Conservation (phyloP, 1,140 invertebrate genomes). For the Acromyrmex echinatior region DNA sequence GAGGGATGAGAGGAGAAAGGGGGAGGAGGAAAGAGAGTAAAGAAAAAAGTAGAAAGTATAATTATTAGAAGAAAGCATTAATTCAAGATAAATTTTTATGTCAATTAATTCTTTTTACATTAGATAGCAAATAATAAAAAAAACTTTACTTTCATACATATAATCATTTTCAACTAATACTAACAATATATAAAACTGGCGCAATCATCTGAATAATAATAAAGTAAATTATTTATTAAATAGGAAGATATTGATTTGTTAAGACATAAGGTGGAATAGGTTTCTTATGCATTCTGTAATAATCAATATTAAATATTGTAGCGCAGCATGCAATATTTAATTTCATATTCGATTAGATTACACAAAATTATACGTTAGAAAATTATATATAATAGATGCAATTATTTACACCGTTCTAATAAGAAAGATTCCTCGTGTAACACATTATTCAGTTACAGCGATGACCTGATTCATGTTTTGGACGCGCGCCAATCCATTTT, state of each 20-base stretch:
- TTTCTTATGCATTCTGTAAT: not conserved
- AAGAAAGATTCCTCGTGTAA: not conserved
- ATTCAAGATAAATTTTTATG: constrained; percentile 17
- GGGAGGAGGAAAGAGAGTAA: not conserved
- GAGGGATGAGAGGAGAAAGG: not conserved
- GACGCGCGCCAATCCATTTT: constrained; percentile 56
- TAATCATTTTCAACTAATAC: constrained; percentile 26
- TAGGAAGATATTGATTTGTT: not conserved
- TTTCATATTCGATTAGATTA: constrained; percentile 3
- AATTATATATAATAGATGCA: not conserved
- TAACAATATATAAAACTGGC: not conserved
- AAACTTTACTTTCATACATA: not conserved
- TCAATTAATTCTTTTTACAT: not conserved
- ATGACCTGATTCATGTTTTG: constrained; percentile 59
- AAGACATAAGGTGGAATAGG: not conserved
- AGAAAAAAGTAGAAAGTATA: constrained; percentile 3
- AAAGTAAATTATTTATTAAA: constrained; percentile 4
- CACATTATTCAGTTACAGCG: constrained; percentile 26
- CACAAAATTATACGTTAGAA: constrained; percentile 29
- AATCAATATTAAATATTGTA: not conserved
- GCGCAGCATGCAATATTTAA: too few species aligned
- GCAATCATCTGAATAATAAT: not conserved
- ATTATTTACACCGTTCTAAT: not conserved
- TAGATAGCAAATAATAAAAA: not conserved
- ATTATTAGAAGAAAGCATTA: not conserved